Evolutionary conservation across 1,140 invertebrate genomes (phyloP), one percentile per base, ranked within the genome.

Genomic region (Magallana gigas): DNA sequence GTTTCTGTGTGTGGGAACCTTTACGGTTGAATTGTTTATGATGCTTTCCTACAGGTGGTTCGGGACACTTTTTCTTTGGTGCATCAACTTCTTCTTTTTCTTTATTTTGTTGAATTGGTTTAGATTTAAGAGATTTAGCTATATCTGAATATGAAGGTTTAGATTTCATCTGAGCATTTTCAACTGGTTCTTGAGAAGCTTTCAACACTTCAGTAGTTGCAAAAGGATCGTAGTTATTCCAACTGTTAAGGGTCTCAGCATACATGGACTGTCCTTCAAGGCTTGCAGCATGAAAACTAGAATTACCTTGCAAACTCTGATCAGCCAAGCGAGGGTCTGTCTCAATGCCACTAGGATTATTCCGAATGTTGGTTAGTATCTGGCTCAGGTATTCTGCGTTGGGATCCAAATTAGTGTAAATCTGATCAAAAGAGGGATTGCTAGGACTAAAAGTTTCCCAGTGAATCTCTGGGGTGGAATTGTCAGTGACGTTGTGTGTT

Each of bases 111-210:
- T 88, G 88, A 23, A 89, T 89, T 62, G 86, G 83, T 76, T 89
- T 90, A 29, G 68, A 62, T 86, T 92, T 90, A 9, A 88, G 64
- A 16, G 88, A 60, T 87, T 92, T 92, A 57, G 92, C 91, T 14
- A 92, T 88, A 68, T 92, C 91, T 29, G 92, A 92, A 84, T 92
- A 92, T 11, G 90, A 89, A 18, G 87, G 88, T 86, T 90, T 91
- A 8, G 59, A 83, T 16, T 87, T 89, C 14, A n/a, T 76, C 16
- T 84, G 6, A 12, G 64, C 82, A 9, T 82, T 16, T 57, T 59
- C 71, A 1, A 29, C 23, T 80, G 18, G 9, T 57, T 59, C 62
- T 8, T 58, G 80, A 16, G 18, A 36, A 12, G 48, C 18, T 36
- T 18, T 48, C 16, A 76, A 57, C n/a, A 82, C 60, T 23, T 83